Evolutionary conservation across 2,888 invertebrate genomes (phyloP).

Genomic region (Phaonia tiefii): DNA sequence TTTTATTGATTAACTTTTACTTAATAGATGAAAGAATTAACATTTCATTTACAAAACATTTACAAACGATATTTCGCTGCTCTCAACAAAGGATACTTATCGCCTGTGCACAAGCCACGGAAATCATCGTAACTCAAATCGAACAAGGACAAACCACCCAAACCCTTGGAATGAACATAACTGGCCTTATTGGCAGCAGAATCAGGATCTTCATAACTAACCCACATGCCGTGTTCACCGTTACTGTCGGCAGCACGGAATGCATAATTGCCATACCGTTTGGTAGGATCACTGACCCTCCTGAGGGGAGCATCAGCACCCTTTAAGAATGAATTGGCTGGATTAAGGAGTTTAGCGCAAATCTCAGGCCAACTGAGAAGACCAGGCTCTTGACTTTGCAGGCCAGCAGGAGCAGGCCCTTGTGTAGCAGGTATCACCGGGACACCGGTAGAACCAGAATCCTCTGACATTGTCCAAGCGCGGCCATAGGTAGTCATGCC

Average conservation of each 20-base stretch:
- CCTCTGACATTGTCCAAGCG: slow-evolving; percentile 89
- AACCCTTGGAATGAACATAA: slow-evolving; percentile 86
- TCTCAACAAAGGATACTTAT: slow-evolving; percentile 89
- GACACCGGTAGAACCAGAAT: slow-evolving; percentile 88
- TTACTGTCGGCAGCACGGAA: slow-evolving; percentile 86
- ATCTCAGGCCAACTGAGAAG: slow-evolving; percentile 89
- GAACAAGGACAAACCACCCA: slow-evolving; percentile 88
- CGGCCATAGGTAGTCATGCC: slow-evolving; percentile 88
- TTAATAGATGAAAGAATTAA: too few species aligned
- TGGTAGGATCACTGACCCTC: slow-evolving; percentile 88
- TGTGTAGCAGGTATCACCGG: slow-evolving; percentile 86
- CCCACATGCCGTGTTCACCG: slow-evolving; percentile 89
- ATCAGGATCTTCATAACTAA: slow-evolving; percentile 90
- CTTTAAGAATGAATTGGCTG: slow-evolving; percentile 83
- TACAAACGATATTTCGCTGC: slow-evolving; percentile 86
- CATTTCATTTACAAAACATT: slow-evolving; percentile 45
- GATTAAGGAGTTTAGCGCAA: slow-evolving; percentile 87
- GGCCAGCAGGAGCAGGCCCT: slow-evolving; percentile 87
- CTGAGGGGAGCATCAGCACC: slow-evolving; percentile 85
- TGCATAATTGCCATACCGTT: slow-evolving; percentile 89
- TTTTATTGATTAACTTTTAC: too few species aligned
- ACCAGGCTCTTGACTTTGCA: slow-evolving; percentile 86
- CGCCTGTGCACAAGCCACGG: slow-evolving; percentile 89
- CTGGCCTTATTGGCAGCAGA: slow-evolving; percentile 89
- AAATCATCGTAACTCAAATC: slow-evolving; percentile 91